Evolutionary conservation across 2,797 vertebrate species (phyloP), one percentile per base, ranked within the genome.

Genomic region (Clarias pachynema): DNA sequence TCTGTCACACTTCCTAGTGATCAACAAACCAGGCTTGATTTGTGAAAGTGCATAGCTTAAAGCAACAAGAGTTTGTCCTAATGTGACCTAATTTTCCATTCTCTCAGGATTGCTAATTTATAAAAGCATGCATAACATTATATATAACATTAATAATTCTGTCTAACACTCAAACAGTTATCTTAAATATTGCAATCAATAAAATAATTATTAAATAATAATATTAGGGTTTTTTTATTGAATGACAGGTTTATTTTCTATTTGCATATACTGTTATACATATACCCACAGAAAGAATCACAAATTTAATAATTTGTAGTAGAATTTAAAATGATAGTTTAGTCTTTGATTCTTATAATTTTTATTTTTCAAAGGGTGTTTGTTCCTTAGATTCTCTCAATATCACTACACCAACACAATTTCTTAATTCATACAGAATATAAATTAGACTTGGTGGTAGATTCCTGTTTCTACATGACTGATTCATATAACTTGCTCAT

Each of bases 1-100:
- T 72, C 62, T 53, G 60, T 80, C 82, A 84, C 74, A 80, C 40
- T 74, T 66, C 59, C 56, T 59, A 78, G 62, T 65, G 73, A 85
- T 68, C 69, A 84, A 78, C 75, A 73, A 49, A 26, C 49, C 74
- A 56, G 74, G 53, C 77, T 31, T 68, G 40, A 73, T 73, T 53
- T 74, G 72, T 69, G 34, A 69, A 20, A 69, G 18, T 69, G 8
- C 31, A 15, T 72, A 72, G 34, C 69, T 72, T 44, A 72, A 37
- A 69, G 65, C 2, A 68, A 34, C 65, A 18, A 31, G 65, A 68
- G 16, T 31, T 34, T 68, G 26, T 24, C 34, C 37, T 22, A 70
- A 70, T n/a, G 34, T 70, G 37, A 40, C 69, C 66, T 68, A 40
- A 40, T 40, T 24, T 24, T 72, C 9, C 10, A 14, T 72, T 72